Base-by-base conservation (phyloP, 2,888 invertebrate species). In the Xestia xanthographa region DNA sequence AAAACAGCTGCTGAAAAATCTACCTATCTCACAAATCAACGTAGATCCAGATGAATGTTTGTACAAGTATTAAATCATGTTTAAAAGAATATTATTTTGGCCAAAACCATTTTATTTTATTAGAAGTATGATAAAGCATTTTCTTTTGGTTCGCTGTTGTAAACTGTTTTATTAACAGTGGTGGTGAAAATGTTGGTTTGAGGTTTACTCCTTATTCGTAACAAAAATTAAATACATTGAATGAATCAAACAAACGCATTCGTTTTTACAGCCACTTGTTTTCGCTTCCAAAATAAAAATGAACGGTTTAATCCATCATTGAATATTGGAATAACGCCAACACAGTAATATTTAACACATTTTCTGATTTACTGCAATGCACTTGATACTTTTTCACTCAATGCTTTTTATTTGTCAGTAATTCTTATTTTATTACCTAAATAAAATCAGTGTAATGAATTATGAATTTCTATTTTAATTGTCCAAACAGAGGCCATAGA, bases 1-100 rank as follows among this genome's bases (percentile, higher is more conserved):
- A 74, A 65, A 20, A 14, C 29, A 62, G n/a, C 43, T 26, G n/a
- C 45, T 75, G 45, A 62, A 48, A 48, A 3, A 34, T 60, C 0
- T n/a, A 34, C 53, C 0, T n/a, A 26, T 62, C 50, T 76, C 60
- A 45, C n/a, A 82, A 82, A 53, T 62, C 29, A 45, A 53, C n/a
- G 14, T 12, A 34, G 5, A 75, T n/a, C 14, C 14, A 58, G 26
- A 78, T 20, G 38, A 45, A 38, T 45, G n/a, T 56, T 26, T 45
- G 34, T 2, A 26, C 0, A 9, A 53, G 53, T 45, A 43, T 53
- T 56, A 26, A 43, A 68, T 29, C 63, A 77, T 43, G 48, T 5
- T 63, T 43, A 34, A 11, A 67, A n/a, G 48, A 48, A 48, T 2
- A 1, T 5, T 12, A 17, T 45, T 26, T 26, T 5, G 0, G 8